Conservation (phyloP, 2,797 vertebrate species). For the Brachyalestes nurse region DNA sequence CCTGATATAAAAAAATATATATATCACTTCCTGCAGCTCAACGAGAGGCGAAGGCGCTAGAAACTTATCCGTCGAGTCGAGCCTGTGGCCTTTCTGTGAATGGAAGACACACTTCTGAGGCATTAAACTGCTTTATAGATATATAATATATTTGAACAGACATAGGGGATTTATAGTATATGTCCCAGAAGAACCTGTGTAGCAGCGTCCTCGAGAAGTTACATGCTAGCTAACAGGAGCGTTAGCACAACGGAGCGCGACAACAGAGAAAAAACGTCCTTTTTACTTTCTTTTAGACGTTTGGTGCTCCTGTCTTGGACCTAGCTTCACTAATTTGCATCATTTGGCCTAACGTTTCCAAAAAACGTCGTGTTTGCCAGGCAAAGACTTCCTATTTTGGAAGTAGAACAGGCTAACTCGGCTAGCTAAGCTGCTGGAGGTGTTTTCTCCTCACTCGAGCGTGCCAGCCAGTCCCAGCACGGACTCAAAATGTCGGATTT, state of each 20-base stretch:
- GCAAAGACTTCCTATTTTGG: slow-evolving; percentile 2
- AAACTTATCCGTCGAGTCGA: slow-evolving; percentile 15
- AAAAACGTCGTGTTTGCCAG: not conserved
- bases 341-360: slow-evolving; percentile 7
- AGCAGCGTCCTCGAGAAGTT: not conserved
- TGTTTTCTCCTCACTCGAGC: not conserved
- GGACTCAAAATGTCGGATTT: slow-evolving; percentile 80
- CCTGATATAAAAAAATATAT: no score
- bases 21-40: slow-evolving; percentile 43
- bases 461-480: slow-evolving; percentile 39
- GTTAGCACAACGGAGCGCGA: not conserved
- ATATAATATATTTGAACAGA: not conserved
- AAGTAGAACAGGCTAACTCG: slow-evolving; percentile 24
- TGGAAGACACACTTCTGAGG: not conserved
- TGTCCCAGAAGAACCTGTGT: not conserved
- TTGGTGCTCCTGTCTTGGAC: not conserved
- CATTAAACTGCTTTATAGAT: not conserved
- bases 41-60: slow-evolving; percentile 8
- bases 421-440: slow-evolving; percentile 9
- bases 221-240: not conserved
- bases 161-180: not conserved
- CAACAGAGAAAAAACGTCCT: not conserved
- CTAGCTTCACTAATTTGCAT: not conserved
- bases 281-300: not conserved
- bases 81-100: not conserved